Conservation (phyloP, 2,797 vertebrate genomes). For the Momotus momota region DNA sequence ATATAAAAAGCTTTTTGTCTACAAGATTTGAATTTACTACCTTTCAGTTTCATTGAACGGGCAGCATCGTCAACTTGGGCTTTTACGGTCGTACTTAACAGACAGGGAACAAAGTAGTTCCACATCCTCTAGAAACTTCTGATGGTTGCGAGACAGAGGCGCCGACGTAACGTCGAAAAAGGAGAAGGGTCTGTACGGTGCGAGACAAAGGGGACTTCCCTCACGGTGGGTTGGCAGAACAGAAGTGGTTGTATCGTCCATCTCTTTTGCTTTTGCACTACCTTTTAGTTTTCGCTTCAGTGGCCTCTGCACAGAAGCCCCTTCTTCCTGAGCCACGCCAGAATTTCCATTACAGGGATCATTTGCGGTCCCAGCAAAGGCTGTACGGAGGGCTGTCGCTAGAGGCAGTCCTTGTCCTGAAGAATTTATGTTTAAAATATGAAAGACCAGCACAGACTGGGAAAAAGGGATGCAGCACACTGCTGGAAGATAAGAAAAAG, state of each 20-base stretch:
- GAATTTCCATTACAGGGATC: background rate
- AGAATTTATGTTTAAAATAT: background rate
- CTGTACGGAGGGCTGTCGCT: background rate
- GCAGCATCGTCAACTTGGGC: background rate
- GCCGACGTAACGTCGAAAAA: background rate
- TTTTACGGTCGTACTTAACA: background rate
- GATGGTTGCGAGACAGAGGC: background rate
- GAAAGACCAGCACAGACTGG: background rate
- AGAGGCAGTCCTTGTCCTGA: background rate
- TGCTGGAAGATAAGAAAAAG: background rate
- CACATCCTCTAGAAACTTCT: background rate
- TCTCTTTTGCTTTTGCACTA: background rate
- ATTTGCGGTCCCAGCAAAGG: background rate
- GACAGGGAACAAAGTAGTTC: constrained; percentile 15
- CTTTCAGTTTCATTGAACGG: background rate
- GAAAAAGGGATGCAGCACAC: background rate
- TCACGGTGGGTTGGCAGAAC: background rate
- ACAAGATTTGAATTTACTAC: background rate
- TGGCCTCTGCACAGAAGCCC: accelerated
- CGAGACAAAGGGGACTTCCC: background rate
- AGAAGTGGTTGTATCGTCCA: background rate
- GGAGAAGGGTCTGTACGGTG: background rate
- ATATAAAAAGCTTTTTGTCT: background rate
- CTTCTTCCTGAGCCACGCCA: background rate
- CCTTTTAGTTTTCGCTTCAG: background rate